Evolutionary conservation across 1,140 invertebrate species (phyloP).

Genomic region (Cyclina sinensis): DNA sequence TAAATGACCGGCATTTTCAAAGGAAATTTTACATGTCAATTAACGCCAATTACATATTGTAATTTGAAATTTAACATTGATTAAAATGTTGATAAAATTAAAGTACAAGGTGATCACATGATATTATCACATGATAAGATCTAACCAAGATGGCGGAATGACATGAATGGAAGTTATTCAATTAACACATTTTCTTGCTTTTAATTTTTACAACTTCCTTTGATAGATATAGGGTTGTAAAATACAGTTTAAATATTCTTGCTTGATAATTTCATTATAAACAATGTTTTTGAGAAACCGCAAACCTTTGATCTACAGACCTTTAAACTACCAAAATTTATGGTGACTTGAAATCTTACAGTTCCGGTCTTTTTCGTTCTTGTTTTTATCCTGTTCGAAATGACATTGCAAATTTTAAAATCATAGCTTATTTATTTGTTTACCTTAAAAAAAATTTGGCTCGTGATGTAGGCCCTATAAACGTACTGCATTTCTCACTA

Average conservation of each 20-base stretch:
- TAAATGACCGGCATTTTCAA: slow-evolving; percentile 17
- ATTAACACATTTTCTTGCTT: slow-evolving; percentile 27
- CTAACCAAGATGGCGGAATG: slow-evolving; percentile 45
- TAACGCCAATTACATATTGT: slow-evolving; percentile 51
- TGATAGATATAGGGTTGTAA: slow-evolving; percentile 34
- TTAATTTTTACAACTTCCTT: slow-evolving; percentile 38
- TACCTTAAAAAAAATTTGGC: too few relatives aligned
- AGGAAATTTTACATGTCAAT: slow-evolving; percentile 35
- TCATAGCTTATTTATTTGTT: too few relatives aligned
- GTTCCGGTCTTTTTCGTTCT: not conserved
- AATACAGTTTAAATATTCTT: slow-evolving; percentile 30
- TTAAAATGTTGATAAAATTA: slow-evolving; percentile 43
- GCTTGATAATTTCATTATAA: slow-evolving; percentile 12
- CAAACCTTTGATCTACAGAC: not conserved
- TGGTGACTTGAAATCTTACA: not conserved
- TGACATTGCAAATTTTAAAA: too few relatives aligned
- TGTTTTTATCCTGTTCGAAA: too few relatives aligned
- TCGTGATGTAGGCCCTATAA: too few relatives aligned
- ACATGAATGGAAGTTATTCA: slow-evolving; percentile 36
- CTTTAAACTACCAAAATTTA: not conserved
- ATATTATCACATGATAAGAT: slow-evolving; percentile 45
- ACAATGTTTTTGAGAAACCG: not conserved
- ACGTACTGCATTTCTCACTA: too few relatives aligned
- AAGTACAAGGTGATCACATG: slow-evolving; percentile 35
- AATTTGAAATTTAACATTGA: slow-evolving; percentile 44